These are phyloP conservation scores for Motacilla alba DNA, from an alignment of 2,113 vertebrate species.

Conservation along the genomic window DNA sequence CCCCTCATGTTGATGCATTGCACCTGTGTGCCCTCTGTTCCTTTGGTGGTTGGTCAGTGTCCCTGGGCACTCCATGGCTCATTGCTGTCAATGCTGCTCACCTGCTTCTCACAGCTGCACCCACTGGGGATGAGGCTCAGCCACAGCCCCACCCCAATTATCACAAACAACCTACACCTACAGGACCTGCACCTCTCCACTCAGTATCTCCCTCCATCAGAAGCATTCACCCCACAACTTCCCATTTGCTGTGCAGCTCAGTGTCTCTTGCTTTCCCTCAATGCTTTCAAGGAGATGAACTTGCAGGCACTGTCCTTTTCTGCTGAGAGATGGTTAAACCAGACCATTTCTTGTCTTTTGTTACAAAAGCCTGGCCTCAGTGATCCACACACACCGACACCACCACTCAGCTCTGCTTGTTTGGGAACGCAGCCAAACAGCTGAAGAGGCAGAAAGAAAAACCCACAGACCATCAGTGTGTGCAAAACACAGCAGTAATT, in stretches of 20 bases:
- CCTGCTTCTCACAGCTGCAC: neutral
- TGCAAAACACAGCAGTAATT: neutral
- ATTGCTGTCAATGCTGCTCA: too few relatives aligned
- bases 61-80: neutral
- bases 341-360: neutral
- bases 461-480: neutral
- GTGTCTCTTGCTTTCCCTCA: neutral
- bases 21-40: neutral
- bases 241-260: neutral
- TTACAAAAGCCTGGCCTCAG: neutral
- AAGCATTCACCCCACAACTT: neutral
- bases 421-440: constrained; percentile 10
- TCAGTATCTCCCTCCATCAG: neutral
- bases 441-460: constrained; percentile 13
- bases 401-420: neutral
- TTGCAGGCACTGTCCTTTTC: neutral
- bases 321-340: neutral
- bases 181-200: neutral
- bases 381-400: neutral
- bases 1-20: neutral
- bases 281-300: neutral
- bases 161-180: neutral
- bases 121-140: neutral
- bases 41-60: neutral
- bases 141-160: neutral